Evolutionary conservation across 2,797 vertebrate species (phyloP), one percentile per base, ranked within the genome.

Genomic region (Characodon lateralis): DNA sequence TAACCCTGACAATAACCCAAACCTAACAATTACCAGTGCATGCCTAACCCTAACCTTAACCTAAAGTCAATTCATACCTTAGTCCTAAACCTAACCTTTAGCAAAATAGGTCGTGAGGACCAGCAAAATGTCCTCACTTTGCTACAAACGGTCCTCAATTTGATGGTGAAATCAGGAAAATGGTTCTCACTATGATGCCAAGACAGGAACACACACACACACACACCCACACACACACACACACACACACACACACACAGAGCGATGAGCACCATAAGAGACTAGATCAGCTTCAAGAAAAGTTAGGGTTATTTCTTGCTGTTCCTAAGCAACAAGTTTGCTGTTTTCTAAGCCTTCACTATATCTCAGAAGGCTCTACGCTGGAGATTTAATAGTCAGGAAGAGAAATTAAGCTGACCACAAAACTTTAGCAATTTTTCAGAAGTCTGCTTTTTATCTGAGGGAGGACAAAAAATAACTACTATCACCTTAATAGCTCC

Each of bases 281-380:
- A 94, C 87, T 85, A 90, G 90, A 93, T 93, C 92, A 92, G 89
- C 90, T 87, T 90, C 86, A 87, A 85, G 83, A 91, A 93, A 94
- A 94, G 89, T 94, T 93, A 85, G 86, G 88, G 87, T 92, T 91
- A 91, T 91, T 91, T 93, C 90, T 93, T 69, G 68, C 93, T 91
- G 94, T 95, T 95, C 87, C 94, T 93, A 89, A 93, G 94, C 94
- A 95, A 95, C 94, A 93, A 84, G 83, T 94, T 89, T 72, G 80
- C 89, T 84, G 83, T 91, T 89, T 90, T 90, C 83, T 74, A 89
- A 69, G 78, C 78, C 73, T 87, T 83, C 18, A 50, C 76, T 66
- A n/a, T 74, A 76, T 91, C 79, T 85, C 85, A 5, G 59, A 77
- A 22, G 13, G 66, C 81, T 86, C 48, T 31, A 31, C 0, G 20